Evolutionary conservation across 2,113 vertebrate genomes (phyloP).

Genomic region (Lucifuga dentata): DNA sequence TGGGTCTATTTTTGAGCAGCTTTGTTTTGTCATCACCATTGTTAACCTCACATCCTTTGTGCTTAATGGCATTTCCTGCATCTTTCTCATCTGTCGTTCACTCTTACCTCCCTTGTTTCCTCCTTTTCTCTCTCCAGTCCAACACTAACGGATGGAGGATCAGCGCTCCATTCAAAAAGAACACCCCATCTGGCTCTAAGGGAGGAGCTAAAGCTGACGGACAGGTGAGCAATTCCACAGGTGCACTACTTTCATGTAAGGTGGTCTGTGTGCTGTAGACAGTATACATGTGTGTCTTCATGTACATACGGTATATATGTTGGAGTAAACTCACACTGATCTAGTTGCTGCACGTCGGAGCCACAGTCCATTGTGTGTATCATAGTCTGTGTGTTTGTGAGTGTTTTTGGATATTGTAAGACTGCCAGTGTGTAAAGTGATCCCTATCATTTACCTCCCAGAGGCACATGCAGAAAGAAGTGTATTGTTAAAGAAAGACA

Average conservation of each 20-base stretch:
- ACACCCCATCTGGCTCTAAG: slow-evolving; percentile 30
- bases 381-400: neutral
- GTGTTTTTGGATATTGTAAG: neutral
- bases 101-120: slow-evolving; percentile 25
- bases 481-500: slow-evolving; percentile 21
- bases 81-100: slow-evolving; percentile 8
- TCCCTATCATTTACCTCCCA: slow-evolving; percentile 17
- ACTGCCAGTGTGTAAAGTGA: slow-evolving; percentile 4
- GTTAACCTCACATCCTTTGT: slow-evolving; percentile 43
- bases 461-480: neutral
- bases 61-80: slow-evolving; percentile 37
- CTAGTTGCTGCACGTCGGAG: neutral
- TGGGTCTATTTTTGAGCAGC: slow-evolving; percentile 37
- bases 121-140: slow-evolving; percentile 53
- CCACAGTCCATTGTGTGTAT: neutral
- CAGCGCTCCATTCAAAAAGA: slow-evolving; percentile 69
- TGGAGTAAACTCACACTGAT: neutral
- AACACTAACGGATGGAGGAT: slow-evolving; percentile 71
- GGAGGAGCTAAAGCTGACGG: slow-evolving; percentile 42
- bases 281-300: neutral
- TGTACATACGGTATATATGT: no score
- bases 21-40: slow-evolving; percentile 22
- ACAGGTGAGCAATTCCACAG: slow-evolving; percentile 59
- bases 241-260: neutral
- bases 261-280: neutral